Conservation (phyloP, 2,888 invertebrate species). For the Tanytarsus gracilentus region DNA sequence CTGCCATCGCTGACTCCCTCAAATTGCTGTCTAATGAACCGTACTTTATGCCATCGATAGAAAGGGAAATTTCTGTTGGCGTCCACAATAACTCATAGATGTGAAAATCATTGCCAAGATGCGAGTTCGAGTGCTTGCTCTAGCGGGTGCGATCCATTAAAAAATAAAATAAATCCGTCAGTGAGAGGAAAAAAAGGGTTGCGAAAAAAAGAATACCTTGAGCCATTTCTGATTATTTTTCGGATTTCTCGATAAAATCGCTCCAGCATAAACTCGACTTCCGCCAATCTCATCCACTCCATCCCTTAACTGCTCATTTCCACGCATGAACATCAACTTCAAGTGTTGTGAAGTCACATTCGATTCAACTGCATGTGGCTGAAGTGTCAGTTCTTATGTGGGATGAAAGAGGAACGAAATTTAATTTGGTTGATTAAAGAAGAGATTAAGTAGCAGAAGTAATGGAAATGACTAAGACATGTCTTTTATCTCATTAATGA, state of each 20-base stretch:
- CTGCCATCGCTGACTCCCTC: not conserved
- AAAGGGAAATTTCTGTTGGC: not conserved
- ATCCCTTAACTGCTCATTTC: constrained; percentile 15
- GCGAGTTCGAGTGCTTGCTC: not conserved
- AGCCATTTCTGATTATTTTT: constrained; percentile 20
- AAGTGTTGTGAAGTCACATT: not conserved
- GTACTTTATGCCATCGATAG: constrained; percentile 17
- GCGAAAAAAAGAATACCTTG: not conserved
- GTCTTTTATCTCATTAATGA: not conserved
- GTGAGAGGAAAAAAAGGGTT: too few species aligned
- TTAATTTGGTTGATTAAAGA: not conserved
- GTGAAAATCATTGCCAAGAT: constrained; percentile 11
- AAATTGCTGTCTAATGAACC: constrained; percentile 17
- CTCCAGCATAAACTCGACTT: not conserved
- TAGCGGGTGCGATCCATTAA: not conserved
- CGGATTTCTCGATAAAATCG: not conserved
- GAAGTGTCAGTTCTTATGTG: constrained; percentile 2
- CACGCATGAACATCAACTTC: constrained; percentile 7
- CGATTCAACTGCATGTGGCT: not conserved
- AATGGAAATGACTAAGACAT: not conserved
- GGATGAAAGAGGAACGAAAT: not conserved
- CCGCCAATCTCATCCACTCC: constrained; percentile 4
- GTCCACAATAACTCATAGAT: constrained; percentile 6
- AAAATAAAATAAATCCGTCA: too few species aligned
- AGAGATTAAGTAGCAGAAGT: too few species aligned